Percentiles rank a stretch among this genome's conserved stretches.
Evolutionary conservation across 2,113 vertebrate genomes (phyloP).

Genomic region (Megaceryle torquata): DNA sequence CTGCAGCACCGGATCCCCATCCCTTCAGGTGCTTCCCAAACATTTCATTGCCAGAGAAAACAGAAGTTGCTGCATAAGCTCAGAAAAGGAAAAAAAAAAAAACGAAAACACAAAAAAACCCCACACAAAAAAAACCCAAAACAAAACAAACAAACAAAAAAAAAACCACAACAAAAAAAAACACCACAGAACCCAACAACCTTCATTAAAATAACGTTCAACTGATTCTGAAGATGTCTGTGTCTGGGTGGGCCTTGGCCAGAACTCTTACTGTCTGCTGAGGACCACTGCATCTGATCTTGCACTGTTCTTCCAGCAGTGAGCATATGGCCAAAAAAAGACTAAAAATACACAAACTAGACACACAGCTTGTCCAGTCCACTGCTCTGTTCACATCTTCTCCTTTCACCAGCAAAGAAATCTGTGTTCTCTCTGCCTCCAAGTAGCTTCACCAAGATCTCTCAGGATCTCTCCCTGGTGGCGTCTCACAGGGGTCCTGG

Average conservation of each 20-base stretch:
- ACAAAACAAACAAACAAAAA: no score
- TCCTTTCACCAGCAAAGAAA: background rate
- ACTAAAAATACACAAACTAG: background rate
- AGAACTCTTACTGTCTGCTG: background rate
- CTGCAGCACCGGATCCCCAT: background rate
- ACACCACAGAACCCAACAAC: no score
- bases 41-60: background rate
- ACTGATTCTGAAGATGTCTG: background rate
- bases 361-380: background rate
- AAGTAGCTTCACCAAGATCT: background rate
- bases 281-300: background rate
- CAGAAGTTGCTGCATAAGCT: background rate
- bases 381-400: background rate
- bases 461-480: accelerated
- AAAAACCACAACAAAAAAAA: no score
- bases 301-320: background rate
- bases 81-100: background rate
- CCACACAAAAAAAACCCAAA: no score
- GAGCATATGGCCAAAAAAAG: background rate
- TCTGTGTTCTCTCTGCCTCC: background rate
- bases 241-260: background rate
- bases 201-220: background rate
- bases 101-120: no score
- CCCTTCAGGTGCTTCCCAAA: background rate
- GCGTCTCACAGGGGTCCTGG: background rate